A percentile compares a stretch with the other conserved stretches of the same genome.
These are phyloP conservation scores for Heliconius cydno DNA, from an alignment of 2,888 invertebrate genomes.

Conservation along the genomic window DNA sequence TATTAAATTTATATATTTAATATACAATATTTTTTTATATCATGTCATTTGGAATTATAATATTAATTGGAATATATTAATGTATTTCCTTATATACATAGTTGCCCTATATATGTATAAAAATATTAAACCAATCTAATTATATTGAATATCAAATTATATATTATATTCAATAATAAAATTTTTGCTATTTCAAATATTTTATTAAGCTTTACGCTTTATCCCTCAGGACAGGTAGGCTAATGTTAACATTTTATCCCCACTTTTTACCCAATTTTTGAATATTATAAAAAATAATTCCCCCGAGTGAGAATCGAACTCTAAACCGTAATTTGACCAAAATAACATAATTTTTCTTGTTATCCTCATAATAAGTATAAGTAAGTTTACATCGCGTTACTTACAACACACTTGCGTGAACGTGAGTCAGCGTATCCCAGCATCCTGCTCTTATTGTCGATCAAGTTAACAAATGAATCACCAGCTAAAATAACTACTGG, in stretches of 20 bases:
- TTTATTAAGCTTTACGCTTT: no score
- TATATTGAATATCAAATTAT: no score
- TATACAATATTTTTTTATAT: background rate
- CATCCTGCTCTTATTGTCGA: slow-evolving; percentile 69
- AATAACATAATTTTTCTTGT: background rate
- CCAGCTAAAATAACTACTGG: slow-evolving; percentile 52
- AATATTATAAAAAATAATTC: background rate
- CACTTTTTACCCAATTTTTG: no score
- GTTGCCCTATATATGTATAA: no score
- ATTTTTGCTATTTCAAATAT: no score
- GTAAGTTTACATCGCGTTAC: slow-evolving; percentile 14
- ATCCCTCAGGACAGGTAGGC: no score
- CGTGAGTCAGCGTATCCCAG: slow-evolving; percentile 58
- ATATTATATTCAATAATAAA: no score
- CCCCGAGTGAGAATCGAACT: background rate
- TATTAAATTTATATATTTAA: no score
- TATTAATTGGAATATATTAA: background rate
- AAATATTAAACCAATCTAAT: no score
- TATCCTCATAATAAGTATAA: background rate
- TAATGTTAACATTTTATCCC: no score
- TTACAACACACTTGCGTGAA: slow-evolving; percentile 26
- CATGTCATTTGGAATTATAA: background rate
- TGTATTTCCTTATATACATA: no score
- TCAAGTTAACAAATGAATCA: slow-evolving; percentile 55
- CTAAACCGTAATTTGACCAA: background rate